Percentiles rank a stretch among this genome's conserved stretches.
Evolutionary conservation across 2,113 vertebrate genomes (phyloP).

Genomic region (Polypterus bichir): DNA sequence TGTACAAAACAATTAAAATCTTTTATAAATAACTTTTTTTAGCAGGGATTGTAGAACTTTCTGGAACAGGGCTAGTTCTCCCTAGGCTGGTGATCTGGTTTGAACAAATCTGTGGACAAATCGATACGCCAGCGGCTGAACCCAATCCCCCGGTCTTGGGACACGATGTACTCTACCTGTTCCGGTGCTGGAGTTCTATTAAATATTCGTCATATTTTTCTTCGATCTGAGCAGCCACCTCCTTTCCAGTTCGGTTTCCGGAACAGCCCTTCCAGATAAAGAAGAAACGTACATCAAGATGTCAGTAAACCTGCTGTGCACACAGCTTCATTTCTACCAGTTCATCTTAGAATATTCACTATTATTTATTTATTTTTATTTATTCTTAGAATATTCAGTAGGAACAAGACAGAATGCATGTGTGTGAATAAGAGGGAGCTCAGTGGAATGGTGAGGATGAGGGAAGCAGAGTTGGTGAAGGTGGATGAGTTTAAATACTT

Average conservation of each 20-base stretch:
- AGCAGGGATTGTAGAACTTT: too few relatives aligned
- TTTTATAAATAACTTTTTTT: conserved; percentile 20
- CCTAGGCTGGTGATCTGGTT: too few relatives aligned
- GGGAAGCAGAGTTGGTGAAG: too few relatives aligned
- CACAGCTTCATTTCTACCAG: too few relatives aligned
- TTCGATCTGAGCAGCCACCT: conserved; percentile 63
- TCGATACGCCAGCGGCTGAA: not conserved
- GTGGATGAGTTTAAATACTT: too few relatives aligned
- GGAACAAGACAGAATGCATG: too few relatives aligned
- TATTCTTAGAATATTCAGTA: not conserved
- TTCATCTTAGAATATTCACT: not conserved
- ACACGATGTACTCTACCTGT: conserved; percentile 55
- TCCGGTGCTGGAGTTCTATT: conserved; percentile 81
- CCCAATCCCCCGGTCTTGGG: not conserved
- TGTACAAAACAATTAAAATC: not conserved
- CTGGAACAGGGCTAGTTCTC: too few relatives aligned
- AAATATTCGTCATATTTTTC: conserved; percentile 87
- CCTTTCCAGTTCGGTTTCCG: conserved; percentile 38
- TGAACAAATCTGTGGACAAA: not conserved
- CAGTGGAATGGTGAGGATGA: too few relatives aligned
- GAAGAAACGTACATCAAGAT: conserved; percentile 23
- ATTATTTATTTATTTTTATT: not conserved
- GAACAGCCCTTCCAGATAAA: conserved; percentile 45
- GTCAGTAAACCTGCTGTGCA: not conserved
- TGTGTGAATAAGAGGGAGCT: too few relatives aligned